Conservation (phyloP, 2,113 vertebrate species). For the Pipa parva region DNA sequence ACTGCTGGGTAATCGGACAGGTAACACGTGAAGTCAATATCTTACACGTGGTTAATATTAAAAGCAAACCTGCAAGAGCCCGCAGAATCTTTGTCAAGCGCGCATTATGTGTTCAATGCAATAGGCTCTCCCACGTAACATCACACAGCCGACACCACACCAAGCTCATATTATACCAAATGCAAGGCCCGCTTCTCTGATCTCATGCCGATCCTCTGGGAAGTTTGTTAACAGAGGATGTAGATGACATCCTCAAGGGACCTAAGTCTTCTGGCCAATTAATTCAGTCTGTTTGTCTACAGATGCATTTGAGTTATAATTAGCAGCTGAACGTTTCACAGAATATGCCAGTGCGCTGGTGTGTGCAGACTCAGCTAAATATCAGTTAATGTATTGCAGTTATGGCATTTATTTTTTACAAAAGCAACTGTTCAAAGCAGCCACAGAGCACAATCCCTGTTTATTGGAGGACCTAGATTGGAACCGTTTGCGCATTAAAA, state of each 20-base stretch:
- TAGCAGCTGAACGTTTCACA: not conserved
- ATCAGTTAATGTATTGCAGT: no score
- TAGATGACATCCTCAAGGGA: not conserved
- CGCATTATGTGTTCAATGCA: not conserved
- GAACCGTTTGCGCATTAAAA: no score
- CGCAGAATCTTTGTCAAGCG: not conserved
- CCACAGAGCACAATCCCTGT: no score
- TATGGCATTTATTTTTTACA: no score
- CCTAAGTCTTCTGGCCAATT: slow-evolving; percentile 4
- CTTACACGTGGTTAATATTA: no score
- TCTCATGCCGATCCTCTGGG: not conserved
- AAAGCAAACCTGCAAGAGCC: no score
- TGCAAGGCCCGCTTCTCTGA: not conserved
- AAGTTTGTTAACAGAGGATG: slow-evolving; percentile 10
- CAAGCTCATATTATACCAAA: not conserved
- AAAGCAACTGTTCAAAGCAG: no score
- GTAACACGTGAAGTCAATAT: no score
- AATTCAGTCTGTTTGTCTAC: not conserved
- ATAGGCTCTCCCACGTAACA: not conserved
- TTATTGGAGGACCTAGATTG: no score
- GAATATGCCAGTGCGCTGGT: not conserved
- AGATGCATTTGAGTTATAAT: not conserved
- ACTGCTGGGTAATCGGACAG: no score
- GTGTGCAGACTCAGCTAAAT: no score
- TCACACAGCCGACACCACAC: not conserved